Evolutionary conservation across 2,888 invertebrate genomes (phyloP).

Genomic region (Eilema griseolum): DNA sequence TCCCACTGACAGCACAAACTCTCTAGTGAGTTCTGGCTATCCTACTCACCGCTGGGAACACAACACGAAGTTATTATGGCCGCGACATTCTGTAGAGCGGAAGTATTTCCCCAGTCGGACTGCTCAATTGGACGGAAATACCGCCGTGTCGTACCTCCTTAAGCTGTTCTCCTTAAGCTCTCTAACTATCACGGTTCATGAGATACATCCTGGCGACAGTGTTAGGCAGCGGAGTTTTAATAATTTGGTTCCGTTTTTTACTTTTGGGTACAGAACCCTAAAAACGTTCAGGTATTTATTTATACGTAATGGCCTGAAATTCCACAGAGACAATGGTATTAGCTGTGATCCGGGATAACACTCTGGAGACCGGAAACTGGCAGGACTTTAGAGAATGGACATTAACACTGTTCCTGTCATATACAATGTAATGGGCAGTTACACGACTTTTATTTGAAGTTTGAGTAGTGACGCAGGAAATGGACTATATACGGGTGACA

Average conservation of each 20-base stretch:
- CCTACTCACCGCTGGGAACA: too few species aligned
- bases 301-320: constrained; percentile 4
- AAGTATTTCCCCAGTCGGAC: too few species aligned
- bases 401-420: constrained; percentile 42
- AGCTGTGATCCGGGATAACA: constrained; percentile 39
- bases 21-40: too few species aligned
- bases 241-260: background rate
- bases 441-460: constrained; percentile 32
- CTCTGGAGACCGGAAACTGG: constrained; percentile 36
- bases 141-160: too few species aligned
- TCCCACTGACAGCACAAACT: too few species aligned
- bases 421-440: constrained; percentile 42
- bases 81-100: too few species aligned
- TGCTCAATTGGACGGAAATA: too few species aligned
- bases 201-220: too few species aligned
- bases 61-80: too few species aligned
- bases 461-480: constrained; percentile 11
- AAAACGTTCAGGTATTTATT: background rate
- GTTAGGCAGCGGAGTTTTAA: too few species aligned
- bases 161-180: too few species aligned
- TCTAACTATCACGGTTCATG: too few species aligned
- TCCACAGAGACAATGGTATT: background rate
- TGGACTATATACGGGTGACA: background rate
- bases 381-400: constrained; percentile 43
- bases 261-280: background rate